These are phyloP conservation scores for Gnathonemus longibarbis DNA, from an alignment of 2,113 vertebrate genomes.

Conservation along the genomic window DNA sequence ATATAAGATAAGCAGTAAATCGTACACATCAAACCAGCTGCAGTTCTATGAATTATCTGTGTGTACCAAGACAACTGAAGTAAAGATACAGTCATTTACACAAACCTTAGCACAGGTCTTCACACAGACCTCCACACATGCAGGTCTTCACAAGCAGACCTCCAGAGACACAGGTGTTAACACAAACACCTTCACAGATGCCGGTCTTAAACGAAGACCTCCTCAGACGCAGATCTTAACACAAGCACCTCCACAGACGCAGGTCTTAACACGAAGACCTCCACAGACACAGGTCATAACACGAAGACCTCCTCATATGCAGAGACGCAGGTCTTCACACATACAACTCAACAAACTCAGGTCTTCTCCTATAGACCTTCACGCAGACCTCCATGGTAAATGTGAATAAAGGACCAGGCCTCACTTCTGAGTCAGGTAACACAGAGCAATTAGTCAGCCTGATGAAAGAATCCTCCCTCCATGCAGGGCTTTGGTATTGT, in stretches of 20 bases:
- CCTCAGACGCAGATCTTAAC: not conserved
- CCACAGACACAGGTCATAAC: not conserved
- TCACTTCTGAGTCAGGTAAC: conserved; percentile 7
- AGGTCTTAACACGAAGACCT: not conserved
- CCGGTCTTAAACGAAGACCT: not conserved
- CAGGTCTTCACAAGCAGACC: not conserved
- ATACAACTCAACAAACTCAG: not conserved
- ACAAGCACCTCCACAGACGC: not conserved
- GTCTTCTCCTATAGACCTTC: not conserved
- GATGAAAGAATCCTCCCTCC: conserved; percentile 32
- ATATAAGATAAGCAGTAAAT: not conserved
- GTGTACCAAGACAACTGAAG: not conserved
- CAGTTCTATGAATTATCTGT: not conserved
- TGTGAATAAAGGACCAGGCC: conserved; percentile 12
- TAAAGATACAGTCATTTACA: not conserved
- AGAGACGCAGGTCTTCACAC: not conserved
- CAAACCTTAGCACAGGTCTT: not conserved
- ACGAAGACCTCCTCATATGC: not conserved
- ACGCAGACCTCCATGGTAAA: not conserved
- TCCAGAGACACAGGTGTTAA: not conserved
- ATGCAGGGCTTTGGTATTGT: not conserved
- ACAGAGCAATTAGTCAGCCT: conserved; percentile 30
- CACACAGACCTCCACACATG: not conserved
- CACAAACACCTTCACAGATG: not conserved
- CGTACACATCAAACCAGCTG: not conserved